Evolutionary conservation across 2,113 vertebrate species (phyloP), one percentile per base, ranked within the genome.

Genomic region (Phalacrocorax pelagicus): DNA sequence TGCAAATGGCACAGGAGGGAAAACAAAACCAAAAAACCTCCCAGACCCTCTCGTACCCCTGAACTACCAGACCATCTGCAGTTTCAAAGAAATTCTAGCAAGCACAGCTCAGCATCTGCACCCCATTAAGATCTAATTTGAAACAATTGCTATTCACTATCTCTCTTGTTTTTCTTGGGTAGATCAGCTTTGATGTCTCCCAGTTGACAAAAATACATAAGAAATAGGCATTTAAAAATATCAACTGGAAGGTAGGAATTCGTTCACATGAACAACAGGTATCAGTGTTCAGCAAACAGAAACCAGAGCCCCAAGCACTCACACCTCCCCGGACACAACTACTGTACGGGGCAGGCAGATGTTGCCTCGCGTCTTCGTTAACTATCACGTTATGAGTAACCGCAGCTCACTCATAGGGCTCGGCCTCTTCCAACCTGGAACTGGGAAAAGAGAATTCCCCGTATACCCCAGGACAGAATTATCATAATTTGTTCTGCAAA

Each of bases 131-230:
- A 59, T 78, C 74, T 93, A 82, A 88, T 97, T 97, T 96, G 83
- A 97, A 97, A 96, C 95, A 95, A 97, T 97, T 93, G 88, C 86
- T 82, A 73, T 95, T 97, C 42, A 11, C 93, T 94, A 95, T 96
- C 97, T 97, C 90, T 66, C 65, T 87, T 96, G 93, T 74, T 97
- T 97, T 97, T 93, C 90, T 95, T 90, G 88, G 70, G 73, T 75
- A 91, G 80, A 93, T 95, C 55, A 71, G 85, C 94, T 98, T 97
- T 96, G 96, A 97, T 97, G 94, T 84, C 54, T 67, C 85, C 38
- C 42, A 81, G 75, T 75, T 46, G 75, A 96, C 94, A 94, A 94
- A 97, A 96, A 92, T 23, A 67, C 44, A 29, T 66, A 75, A 72
- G 75, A 94, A 95, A 83, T 59, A 47, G 29, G 70, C 75, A 89